phyloP scores from a whole-genome alignment of 2,113 vertebrate species.

The human (Homo sapiens) region GRCh38 chrX:89702001-89702500 shows the following conservation, averaged over 20 bases:
- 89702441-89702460: not conserved
- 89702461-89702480: not conserved
- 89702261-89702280: not conserved
- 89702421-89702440: not conserved
- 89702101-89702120: not conserved
- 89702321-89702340: not conserved
- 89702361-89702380: not conserved
- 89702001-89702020: not conserved
- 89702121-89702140: not conserved
- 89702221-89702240: not conserved
- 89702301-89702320: not conserved
- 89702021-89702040: not conserved
- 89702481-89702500: not conserved
- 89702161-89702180: not conserved
- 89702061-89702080: not conserved
- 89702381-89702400: not conserved
- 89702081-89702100: not conserved
- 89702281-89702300: not conserved
- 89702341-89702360: not conserved
- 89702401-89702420: not conserved
- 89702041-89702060: not conserved
- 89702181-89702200: not conserved
- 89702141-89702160: not conserved
- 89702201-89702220: not conserved
- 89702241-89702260: not conserved